Conservation (phyloP, 1,140 invertebrate species). For the Pachypeltis micranthus region DNA sequence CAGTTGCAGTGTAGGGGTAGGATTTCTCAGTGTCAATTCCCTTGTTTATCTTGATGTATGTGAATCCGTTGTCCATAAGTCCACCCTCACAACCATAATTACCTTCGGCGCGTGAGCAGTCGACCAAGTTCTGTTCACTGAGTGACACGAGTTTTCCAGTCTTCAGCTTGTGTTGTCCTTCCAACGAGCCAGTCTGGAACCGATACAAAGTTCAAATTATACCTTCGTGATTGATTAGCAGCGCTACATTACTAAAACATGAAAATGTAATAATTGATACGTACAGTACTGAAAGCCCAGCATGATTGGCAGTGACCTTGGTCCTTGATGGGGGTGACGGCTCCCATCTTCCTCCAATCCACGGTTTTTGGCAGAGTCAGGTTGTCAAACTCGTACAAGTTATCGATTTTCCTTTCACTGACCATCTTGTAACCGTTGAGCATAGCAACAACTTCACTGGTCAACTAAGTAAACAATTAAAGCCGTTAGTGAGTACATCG, state of each 20-base stretch:
- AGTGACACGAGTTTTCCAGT: conserved; percentile 73
- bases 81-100: conserved; percentile 95
- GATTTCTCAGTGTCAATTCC: conserved; percentile 82
- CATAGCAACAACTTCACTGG: neutral
- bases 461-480: conserved; percentile 19
- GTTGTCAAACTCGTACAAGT: neutral
- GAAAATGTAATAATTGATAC: too few species aligned
- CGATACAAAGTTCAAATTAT: too few species aligned
- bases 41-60: conserved; percentile 80
- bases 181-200: conserved; percentile 76
- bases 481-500: neutral
- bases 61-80: conserved; percentile 85
- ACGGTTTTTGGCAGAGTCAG: neutral
- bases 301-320: conserved; percentile 69
- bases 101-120: conserved; percentile 80
- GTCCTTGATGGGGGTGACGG: conserved; percentile 85
- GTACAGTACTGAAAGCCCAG: conserved; percentile 51
- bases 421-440: neutral
- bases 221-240: too few species aligned
- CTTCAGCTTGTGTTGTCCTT: conserved; percentile 87
- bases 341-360: conserved; percentile 82
- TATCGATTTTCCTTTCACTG: neutral
- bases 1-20: conserved; percentile 61
- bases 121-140: conserved; percentile 93
- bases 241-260: too few species aligned